Evolutionary conservation across 2,888 invertebrate genomes (phyloP), one percentile per base, ranked within the genome.

Genomic region (Penaeus monodon): DNA sequence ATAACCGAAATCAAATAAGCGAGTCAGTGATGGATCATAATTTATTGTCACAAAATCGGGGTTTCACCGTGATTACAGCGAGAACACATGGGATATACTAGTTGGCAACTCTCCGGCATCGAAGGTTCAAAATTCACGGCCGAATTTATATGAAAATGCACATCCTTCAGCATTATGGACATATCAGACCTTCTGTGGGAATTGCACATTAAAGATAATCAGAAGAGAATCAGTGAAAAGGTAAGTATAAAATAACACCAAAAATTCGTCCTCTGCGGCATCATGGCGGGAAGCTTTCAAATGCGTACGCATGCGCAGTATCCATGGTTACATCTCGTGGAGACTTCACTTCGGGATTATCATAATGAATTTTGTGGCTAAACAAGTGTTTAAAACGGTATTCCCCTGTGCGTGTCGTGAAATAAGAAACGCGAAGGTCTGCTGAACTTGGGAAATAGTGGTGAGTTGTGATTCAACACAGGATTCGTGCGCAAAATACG

Each of bases 231-330:
- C 10, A n/a, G 77, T 77, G 63, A 44, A 57, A 57, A 49, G 4
- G 77, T 77, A 49, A 27, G 77, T 29, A 77, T 24, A 20, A 49
- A 57, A 63, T 57, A 49, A 57, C 44, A 24, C 12, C 0, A 20
- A 22, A 17, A 17, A 57, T 8, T 27, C n/a, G 77, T 14, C 22
- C n/a, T 20, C 24, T 64, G 80, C 85, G 74, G 33, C 27, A 27
- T 14, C 74, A 38, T 33, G 85, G 85, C 85, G 85, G 68, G 85
- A 85, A 80, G 44, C 85, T 85, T 85, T 85, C 80, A 85, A 85
- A 85, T 80, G 12, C 38, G 44, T 80, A 49, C 85, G 85, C 85
- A 57, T 85, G 85, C 80, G 80, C 80, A 80, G 85, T 79, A 49
- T 22, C 80, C 81, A 29, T 73, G 73, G 81, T 73, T 29, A 73